phyloP scores from a whole-genome alignment of 2,888 invertebrate species.

The Conistra vaccinii region DNA sequence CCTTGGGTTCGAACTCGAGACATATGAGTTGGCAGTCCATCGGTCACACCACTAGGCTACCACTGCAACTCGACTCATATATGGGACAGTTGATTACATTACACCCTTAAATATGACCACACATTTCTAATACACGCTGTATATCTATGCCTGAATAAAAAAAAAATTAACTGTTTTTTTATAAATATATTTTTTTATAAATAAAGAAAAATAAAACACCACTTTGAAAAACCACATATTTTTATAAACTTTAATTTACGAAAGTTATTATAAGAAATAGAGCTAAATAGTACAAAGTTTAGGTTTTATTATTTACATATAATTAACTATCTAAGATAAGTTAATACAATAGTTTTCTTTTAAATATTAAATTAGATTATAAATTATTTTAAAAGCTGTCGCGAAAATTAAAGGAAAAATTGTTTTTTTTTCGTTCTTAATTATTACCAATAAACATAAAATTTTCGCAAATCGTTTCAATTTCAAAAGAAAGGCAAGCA shows the following conservation, averaged over 20 bases:
- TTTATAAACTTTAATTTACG: conserved; percentile 68
- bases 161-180: no score
- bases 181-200: background rate
- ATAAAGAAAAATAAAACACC: conserved; percentile 49
- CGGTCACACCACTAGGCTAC: no score
- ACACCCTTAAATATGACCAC: background rate
- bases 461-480: background rate
- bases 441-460: background rate
- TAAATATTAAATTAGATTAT: conserved; percentile 15
- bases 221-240: conserved; percentile 63
- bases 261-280: conserved; percentile 61
- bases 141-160: background rate
- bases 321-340: conserved; percentile 54
- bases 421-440: background rate
- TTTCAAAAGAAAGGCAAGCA: background rate
- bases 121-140: background rate
- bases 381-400: conserved; percentile 10
- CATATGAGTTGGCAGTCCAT: no score
- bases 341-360: conserved; percentile 42
- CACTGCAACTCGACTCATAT: no score
- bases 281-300: conserved; percentile 66
- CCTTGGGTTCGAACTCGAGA: no score
- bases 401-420: background rate
- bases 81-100: no score
- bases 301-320: conserved; percentile 69